phyloP scores from a whole-genome alignment of 2,797 vertebrate genomes.

The Eremophila alpestris region DNA sequence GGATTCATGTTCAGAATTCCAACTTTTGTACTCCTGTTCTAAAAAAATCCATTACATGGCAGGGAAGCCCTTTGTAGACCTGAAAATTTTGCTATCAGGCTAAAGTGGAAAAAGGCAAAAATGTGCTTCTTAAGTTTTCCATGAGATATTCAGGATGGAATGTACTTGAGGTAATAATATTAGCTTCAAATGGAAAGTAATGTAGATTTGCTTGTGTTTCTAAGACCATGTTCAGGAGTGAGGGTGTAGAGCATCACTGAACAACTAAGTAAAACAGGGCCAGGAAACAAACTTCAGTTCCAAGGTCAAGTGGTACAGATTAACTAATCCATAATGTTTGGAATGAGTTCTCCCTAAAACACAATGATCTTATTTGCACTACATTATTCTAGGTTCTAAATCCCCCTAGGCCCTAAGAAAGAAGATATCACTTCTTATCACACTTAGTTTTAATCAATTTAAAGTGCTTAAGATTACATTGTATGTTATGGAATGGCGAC shows the following conservation, averaged over 20 bases:
- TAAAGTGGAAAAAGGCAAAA: neutral
- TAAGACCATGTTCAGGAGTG: neutral
- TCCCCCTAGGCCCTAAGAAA: neutral
- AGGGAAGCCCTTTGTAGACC: neutral
- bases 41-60: rapidly evolving
- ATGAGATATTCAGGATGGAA: neutral
- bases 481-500: neutral
- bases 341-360: neutral
- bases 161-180: neutral
- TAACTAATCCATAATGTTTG: neutral
- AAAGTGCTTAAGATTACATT: neutral
- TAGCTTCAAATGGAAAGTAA: neutral
- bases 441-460: neutral
- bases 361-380: neutral
- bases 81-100: neutral
- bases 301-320: neutral
- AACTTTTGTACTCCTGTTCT: neutral
- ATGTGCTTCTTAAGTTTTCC: neutral
- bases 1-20: neutral
- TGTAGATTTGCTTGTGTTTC: neutral
- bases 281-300: neutral
- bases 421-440: neutral
- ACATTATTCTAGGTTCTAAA: neutral
- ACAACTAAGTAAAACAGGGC: neutral
- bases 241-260: neutral